Evolutionary conservation across 1,140 invertebrate species (phyloP).

Genomic region (Aricia agestis): DNA sequence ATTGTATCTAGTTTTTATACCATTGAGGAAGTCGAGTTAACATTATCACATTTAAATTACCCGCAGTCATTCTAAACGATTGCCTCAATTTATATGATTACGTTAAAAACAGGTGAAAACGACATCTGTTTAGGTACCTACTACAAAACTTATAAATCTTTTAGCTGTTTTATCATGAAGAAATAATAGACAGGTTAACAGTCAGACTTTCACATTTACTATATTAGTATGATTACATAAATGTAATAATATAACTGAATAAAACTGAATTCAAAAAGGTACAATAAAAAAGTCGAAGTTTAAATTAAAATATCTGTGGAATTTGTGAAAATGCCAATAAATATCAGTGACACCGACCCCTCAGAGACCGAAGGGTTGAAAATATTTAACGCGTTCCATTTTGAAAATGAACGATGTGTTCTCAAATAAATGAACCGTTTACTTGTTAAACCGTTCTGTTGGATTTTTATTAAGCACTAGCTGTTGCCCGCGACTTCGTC

Average conservation of each 20-base stretch:
- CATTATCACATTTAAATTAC: neutral
- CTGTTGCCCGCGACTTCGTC: too few species aligned
- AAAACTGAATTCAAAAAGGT: neutral
- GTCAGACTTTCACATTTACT: too few species aligned
- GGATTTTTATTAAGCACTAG: neutral
- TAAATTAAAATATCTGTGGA: neutral
- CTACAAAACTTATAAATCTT: neutral
- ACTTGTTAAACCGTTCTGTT: neutral
- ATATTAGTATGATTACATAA: too few species aligned
- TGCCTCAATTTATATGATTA: neutral
- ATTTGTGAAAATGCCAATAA: neutral
- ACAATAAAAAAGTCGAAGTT: neutral
- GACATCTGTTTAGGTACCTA: neutral
- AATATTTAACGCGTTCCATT: conserved; percentile 9
- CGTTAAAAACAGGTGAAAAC: neutral
- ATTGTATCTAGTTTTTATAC: neutral
- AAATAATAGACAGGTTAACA: too few species aligned
- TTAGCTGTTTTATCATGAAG: too few species aligned
- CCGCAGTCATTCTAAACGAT: neutral
- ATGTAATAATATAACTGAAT: too few species aligned
- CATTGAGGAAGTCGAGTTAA: neutral
- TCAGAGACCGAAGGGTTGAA: neutral
- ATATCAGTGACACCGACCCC: neutral
- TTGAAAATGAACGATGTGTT: conserved; percentile 6
- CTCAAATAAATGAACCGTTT: conserved; percentile 3